Evolutionary conservation across 1,140 invertebrate species (phyloP).

Genomic region (Sarcophaga peregrina): DNA sequence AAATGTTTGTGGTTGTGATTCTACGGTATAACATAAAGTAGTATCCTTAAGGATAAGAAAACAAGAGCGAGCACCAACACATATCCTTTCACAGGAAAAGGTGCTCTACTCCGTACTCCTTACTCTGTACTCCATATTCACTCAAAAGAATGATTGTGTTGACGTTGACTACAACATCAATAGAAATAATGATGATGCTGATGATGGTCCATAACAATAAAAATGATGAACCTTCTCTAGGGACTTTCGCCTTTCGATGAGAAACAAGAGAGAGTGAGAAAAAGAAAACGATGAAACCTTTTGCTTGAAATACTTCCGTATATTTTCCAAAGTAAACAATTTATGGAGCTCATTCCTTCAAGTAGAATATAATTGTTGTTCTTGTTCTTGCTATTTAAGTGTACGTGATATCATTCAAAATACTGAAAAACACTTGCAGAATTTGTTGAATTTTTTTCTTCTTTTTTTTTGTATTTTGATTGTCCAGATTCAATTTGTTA

Average conservation of each 20-base stretch:
- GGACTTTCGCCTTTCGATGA: constrained; percentile 20
- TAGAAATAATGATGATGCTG: constrained; percentile 17
- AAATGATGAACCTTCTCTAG: constrained; percentile 29
- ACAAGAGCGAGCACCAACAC: no score
- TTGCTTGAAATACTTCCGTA: constrained; percentile 28
- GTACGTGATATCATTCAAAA: constrained; percentile 36
- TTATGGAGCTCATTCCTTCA: neutral
- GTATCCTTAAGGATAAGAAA: constrained; percentile 22
- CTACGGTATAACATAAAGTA: neutral
- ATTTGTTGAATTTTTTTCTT: neutral
- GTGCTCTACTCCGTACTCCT: no score
- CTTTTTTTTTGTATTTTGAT: no score
- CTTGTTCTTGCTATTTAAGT: neutral
- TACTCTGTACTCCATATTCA: neutral
- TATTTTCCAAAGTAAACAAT: constrained; percentile 18
- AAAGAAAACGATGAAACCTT: no score
- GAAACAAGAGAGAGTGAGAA: neutral
- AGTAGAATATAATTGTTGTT: neutral
- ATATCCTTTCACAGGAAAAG: no score
- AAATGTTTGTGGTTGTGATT: constrained; percentile 40
- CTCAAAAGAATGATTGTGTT: constrained; percentile 19
- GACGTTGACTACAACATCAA: no score
- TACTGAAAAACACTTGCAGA: constrained; percentile 1
- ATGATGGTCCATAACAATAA: constrained; percentile 40
- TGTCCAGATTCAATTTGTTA: constrained; percentile 37